phyloP scores from a whole-genome alignment of 1,140 invertebrate species.

The Aradophagus sp. region DNA sequence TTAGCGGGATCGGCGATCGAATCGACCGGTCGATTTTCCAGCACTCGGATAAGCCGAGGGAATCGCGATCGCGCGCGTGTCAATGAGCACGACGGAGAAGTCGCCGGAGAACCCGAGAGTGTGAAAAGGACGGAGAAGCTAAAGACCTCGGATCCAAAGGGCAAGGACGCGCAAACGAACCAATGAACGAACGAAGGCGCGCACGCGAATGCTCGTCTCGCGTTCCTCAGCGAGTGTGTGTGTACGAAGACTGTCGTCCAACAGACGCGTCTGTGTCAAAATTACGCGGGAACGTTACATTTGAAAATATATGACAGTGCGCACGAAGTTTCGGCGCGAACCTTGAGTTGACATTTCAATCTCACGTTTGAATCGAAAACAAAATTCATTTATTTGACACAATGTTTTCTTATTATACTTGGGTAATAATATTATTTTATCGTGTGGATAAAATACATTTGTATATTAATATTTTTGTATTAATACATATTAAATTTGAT shows the following conservation, averaged over 20 bases:
- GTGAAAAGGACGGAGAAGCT: slow-evolving; percentile 51
- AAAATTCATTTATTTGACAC: too few relatives aligned
- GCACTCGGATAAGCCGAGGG: slow-evolving; percentile 26
- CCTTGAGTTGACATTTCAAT: too few relatives aligned
- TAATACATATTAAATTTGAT: too few relatives aligned
- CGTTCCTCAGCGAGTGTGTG: neutral
- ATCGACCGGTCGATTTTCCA: slow-evolving; percentile 45
- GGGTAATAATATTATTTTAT: too few relatives aligned
- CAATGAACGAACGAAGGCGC: slow-evolving; percentile 14
- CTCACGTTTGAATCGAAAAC: too few relatives aligned
- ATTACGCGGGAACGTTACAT: too few relatives aligned
- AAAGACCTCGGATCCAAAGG: slow-evolving; percentile 54
- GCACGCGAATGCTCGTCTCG: neutral
- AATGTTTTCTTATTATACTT: too few relatives aligned
- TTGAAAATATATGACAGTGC: too few relatives aligned
- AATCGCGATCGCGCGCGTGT: slow-evolving; percentile 28
- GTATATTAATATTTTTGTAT: too few relatives aligned
- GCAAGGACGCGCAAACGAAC: slow-evolving; percentile 50
- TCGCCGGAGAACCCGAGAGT: slow-evolving; percentile 9
- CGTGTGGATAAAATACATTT: too few relatives aligned
- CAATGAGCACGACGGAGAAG: slow-evolving; percentile 33
- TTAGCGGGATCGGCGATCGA: slow-evolving; percentile 51
- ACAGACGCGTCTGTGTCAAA: too few relatives aligned
- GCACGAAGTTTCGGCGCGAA: too few relatives aligned
- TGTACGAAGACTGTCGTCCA: neutral